Base-by-base conservation (phyloP, 2,888 invertebrate genomes). In the Thereva unica region DNA sequence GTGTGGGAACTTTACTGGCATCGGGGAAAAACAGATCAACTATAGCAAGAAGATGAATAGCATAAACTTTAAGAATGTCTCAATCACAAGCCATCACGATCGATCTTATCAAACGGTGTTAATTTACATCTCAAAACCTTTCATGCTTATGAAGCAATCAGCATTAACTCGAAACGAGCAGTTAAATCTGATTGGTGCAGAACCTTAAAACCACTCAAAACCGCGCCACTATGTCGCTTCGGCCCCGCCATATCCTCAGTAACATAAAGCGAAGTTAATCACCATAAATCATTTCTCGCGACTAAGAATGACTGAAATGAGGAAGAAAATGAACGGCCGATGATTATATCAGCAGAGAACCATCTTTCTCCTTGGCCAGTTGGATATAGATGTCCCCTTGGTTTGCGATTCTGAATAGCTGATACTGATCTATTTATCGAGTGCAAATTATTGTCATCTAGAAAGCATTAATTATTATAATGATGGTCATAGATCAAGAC, bases 371-470 rank as follows among this genome's bases (percentile, higher is more conserved):
- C 50, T 50, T 12, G 45, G 55, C 10, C 6, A 8, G 49, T 3
- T 40, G 61, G 50, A 61, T 61, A 61, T 59, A 61, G 61, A 61
- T 50, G 50, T 61, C 49, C 49, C 50, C 10, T 34, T 35, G 23
- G 5, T 50, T 5, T 10, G 40, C 40, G 7, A 40, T 9, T 50
- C 50, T 38, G 9, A n/a, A 10, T 34, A 4, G 53, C 12, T n/a
- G 38, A n/a, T 53, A 10, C 41, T 12, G 41, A 55, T 41, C 40
- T 55, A 55, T 56, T 34, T 54, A 53, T 44, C 37, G 64, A 47
- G 64, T 64, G 64, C 64, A 64, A 64, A 64, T 64, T 64, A 64
- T 64, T 55, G 47, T 55, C 45, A 53, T 64, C 64, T 54, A 42
- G 8, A 44, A 44, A 53, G 45, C 64, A 64, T 64, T 64, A 64